Percentiles rank a stretch among this genome's conserved stretches.
Conservation (phyloP, 2,888 invertebrate species). For the Drosophila algonquin region DNA sequence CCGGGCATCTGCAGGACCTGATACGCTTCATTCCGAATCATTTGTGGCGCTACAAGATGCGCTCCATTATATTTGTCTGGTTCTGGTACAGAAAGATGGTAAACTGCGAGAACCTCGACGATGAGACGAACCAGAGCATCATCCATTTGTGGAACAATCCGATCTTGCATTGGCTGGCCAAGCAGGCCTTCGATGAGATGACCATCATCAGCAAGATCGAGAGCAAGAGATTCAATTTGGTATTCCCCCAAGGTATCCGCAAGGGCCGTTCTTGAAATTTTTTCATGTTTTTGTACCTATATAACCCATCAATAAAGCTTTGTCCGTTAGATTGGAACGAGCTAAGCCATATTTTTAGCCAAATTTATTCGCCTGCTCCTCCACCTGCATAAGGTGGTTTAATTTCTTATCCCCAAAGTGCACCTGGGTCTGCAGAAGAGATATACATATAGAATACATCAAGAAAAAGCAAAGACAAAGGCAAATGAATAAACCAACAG, state of each 20-base stretch:
- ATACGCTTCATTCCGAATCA: constrained; percentile 54
- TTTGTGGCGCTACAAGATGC: constrained; percentile 56
- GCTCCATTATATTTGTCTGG: constrained; percentile 57
- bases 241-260: background rate
- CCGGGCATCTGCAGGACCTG: constrained; percentile 37
- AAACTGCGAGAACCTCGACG: background rate
- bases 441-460: constrained; percentile 15
- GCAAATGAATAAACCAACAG: constrained; percentile 73
- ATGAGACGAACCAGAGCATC: background rate
- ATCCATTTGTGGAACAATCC: constrained; percentile 38
- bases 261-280: background rate
- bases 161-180: constrained; percentile 57
- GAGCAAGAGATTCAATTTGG: constrained; percentile 36
- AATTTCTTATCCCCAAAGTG: constrained; percentile 76
- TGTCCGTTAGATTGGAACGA: background rate
- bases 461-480: constrained; percentile 47
- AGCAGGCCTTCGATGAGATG: constrained; percentile 48
- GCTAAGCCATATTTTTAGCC: constrained; percentile 15
- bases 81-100: constrained; percentile 23
- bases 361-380: constrained; percentile 38
- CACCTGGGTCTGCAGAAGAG: constrained; percentile 47
- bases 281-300: background rate
- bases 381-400: constrained; percentile 71
- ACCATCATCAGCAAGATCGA: constrained; percentile 51
- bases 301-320: background rate